A percentile compares a stretch with the other conserved stretches of the same genome.
Evolutionary conservation across 2,113 vertebrate species (phyloP).

Genomic region (Xenopus tropicalis): DNA sequence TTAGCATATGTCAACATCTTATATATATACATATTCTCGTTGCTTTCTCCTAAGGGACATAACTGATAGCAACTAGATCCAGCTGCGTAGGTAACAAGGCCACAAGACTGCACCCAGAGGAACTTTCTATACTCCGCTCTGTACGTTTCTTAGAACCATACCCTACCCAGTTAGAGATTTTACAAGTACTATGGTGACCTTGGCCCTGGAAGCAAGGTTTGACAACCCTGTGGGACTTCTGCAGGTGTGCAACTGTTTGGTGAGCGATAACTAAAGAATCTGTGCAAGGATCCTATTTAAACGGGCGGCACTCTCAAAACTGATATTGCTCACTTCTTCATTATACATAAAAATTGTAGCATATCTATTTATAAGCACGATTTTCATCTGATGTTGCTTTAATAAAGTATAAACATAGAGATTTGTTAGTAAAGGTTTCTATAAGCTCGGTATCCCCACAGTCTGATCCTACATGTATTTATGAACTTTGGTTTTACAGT

Average conservation of each 20-base stretch:
- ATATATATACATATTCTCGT: conserved; percentile 16
- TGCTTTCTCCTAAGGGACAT: conserved; percentile 38
- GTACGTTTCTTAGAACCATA: conserved; percentile 23
- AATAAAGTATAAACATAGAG: no score
- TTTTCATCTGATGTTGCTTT: no score
- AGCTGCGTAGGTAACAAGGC: conserved; percentile 43
- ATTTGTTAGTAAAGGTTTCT: no score
- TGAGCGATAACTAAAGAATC: conserved; percentile 39
- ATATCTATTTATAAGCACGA: not conserved
- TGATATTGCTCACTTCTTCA: not conserved
- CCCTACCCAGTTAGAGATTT: conserved; percentile 35
- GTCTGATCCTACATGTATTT: no score
- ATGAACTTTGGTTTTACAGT: no score
- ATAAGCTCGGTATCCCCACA: no score
- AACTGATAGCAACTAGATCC: conserved; percentile 39
- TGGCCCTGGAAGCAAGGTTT: conserved; percentile 35
- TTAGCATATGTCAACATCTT: conserved; percentile 43
- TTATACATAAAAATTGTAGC: not conserved
- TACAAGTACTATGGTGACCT: conserved; percentile 42
- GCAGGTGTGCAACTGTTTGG: conserved; percentile 37
- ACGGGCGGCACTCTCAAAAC: conserved; percentile 1
- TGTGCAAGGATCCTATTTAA: conserved; percentile 35
- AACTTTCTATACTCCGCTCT: conserved; percentile 33
- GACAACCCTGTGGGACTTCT: conserved; percentile 37
- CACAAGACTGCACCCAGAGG: conserved; percentile 40